Evolutionary conservation across 2,888 invertebrate genomes (phyloP).

Genomic region (Macaria notata): DNA sequence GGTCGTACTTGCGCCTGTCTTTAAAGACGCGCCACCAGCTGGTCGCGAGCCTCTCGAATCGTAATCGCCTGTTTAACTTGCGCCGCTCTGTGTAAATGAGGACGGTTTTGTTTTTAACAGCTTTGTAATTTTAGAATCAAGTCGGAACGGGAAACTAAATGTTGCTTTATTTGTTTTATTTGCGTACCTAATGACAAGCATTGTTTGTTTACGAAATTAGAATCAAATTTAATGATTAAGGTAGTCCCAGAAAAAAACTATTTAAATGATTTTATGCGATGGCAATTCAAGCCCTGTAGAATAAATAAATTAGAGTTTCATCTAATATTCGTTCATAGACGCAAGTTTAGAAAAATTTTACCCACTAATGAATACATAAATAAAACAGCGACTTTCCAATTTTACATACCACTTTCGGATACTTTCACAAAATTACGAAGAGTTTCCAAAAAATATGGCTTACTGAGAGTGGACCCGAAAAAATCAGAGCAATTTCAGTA

Average conservation of each 20-base stretch:
- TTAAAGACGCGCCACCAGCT: slow-evolving; percentile 44
- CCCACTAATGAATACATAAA: slow-evolving; percentile 19
- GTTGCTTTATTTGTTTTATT: too few relatives aligned
- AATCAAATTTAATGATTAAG: too few relatives aligned
- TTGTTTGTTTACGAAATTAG: too few relatives aligned
- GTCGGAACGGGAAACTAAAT: too few relatives aligned
- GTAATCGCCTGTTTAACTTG: slow-evolving; percentile 41
- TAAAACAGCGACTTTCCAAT: slow-evolving; percentile 18
- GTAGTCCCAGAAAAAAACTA: too few relatives aligned
- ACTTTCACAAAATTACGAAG: slow-evolving; percentile 37
- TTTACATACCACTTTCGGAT: slow-evolving; percentile 32
- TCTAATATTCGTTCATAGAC: too few relatives aligned
- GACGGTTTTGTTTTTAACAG: slow-evolving; percentile 18
- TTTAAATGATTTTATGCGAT: too few relatives aligned
- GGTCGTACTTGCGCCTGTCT: neutral
- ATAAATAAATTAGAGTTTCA: too few relatives aligned
- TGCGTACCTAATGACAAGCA: too few relatives aligned
- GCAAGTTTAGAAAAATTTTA: slow-evolving; percentile 6
- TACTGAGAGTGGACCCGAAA: slow-evolving; percentile 32
- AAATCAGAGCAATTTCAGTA: slow-evolving; percentile 54
- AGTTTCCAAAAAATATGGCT: slow-evolving; percentile 35
- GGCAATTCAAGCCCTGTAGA: too few relatives aligned
- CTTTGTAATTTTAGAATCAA: too few relatives aligned
- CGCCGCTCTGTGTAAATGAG: slow-evolving; percentile 31
- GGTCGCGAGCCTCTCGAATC: slow-evolving; percentile 34